phyloP scores from a whole-genome alignment of 2,113 vertebrate species.

The Tachycineta bicolor region DNA sequence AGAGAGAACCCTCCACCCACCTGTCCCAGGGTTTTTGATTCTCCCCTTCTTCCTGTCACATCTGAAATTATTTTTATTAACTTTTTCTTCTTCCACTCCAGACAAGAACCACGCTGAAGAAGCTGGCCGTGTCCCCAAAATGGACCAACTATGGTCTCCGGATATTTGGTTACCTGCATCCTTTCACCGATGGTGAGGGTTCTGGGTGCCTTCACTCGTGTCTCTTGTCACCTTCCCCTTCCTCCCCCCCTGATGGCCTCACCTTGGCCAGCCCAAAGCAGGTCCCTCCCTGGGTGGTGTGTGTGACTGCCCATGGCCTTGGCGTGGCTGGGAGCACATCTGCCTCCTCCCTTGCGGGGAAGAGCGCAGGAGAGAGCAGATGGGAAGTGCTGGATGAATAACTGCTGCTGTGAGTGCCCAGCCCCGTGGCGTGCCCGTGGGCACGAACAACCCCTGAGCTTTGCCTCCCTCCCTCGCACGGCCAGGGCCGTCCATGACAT shows the following conservation, averaged over 20 bases:
- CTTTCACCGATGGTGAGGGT: constrained; percentile 81
- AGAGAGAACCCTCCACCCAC: neutral
- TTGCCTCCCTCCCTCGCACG: neutral
- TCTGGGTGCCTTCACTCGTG: fast-evolving
- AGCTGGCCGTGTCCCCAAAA: constrained; percentile 86
- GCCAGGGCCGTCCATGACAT: neutral
- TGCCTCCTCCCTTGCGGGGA: neutral
- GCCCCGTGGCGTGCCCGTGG: fast-evolving
- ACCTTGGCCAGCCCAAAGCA: neutral
- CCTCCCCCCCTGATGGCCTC: constrained; percentile 47
- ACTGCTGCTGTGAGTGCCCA: neutral
- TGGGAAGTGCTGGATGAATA: neutral
- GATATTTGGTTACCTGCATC: constrained; percentile 94
- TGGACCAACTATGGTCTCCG: constrained; percentile 94
- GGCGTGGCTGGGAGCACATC: neutral
- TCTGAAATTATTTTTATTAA: neutral
- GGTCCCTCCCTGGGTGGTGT: neutral
- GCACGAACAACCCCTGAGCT: neutral
- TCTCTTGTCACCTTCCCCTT: neutral
- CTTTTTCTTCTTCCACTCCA: constrained; percentile 39
- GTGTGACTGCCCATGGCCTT: fast-evolving
- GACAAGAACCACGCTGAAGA: constrained; percentile 85
- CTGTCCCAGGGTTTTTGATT: neutral
- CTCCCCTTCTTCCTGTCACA: neutral
- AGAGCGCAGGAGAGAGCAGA: neutral